These are phyloP conservation scores for Saxidomus purpurata DNA, from an alignment of 1,140 invertebrate species.

Conservation along the genomic window DNA sequence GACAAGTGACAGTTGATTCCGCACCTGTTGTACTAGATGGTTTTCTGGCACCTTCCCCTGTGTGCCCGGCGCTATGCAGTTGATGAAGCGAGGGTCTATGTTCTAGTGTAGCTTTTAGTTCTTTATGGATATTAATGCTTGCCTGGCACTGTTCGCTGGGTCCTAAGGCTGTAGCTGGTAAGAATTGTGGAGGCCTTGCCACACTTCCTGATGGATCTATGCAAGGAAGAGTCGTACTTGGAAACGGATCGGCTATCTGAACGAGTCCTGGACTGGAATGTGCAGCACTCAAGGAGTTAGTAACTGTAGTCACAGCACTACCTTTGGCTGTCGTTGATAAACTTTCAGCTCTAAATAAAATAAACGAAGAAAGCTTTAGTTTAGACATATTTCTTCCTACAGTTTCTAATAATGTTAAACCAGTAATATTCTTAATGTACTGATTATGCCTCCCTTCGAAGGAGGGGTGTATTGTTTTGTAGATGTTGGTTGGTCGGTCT, in stretches of 20 bases:
- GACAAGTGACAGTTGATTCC: not conserved
- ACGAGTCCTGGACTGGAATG: slow-evolving; percentile 21
- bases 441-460: no score
- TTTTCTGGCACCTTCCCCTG: not conserved
- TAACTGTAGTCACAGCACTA: slow-evolving; percentile 32
- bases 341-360: slow-evolving; percentile 29
- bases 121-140: not conserved
- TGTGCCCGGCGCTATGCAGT: not conserved
- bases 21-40: not conserved
- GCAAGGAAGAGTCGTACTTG: not conserved
- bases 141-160: not conserved
- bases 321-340: not conserved
- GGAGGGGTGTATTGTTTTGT: no score
- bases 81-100: not conserved
- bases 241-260: not conserved
- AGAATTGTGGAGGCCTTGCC: not conserved
- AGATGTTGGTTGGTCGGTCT: no score
- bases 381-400: no score
- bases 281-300: not conserved
- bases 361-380: no score
- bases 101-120: not conserved
- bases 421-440: no score
- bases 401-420: no score
- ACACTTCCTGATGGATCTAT: not conserved
- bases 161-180: not conserved